These are phyloP conservation scores for Ctenomys sociabilis DNA, from an alignment of 2,113 vertebrate genomes.

Conservation along the genomic window DNA sequence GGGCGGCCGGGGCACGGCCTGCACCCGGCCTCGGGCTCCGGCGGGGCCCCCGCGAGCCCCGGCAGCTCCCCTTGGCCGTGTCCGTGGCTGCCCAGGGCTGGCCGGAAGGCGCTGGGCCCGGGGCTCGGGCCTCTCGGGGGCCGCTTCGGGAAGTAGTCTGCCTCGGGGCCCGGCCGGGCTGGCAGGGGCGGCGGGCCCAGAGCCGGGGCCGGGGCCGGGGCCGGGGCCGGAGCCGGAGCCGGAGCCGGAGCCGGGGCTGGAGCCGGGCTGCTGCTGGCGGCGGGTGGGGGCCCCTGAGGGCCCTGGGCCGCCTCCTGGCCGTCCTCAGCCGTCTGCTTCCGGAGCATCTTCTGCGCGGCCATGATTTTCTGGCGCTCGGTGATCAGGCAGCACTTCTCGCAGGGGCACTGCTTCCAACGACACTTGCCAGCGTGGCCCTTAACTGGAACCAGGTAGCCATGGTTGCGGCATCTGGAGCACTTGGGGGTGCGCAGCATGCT, in stretches of 20 bases:
- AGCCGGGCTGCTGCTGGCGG: accelerated
- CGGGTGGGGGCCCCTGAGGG: neutral
- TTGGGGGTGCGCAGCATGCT: conserved; percentile 86
- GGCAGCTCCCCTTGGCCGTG: neutral
- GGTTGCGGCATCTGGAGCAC: conserved; percentile 91
- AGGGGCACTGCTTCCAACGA: conserved; percentile 88
- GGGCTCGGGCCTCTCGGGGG: conserved; percentile 5
- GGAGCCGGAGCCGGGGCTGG: too few species aligned
- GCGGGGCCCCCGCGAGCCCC: neutral
- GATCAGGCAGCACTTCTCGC: conserved; percentile 90
- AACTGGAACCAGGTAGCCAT: conserved; percentile 88
- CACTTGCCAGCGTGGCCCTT: conserved; percentile 90
- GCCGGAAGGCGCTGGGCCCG: conserved; percentile 53
- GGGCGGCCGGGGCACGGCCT: neutral
- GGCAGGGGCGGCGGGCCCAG: neutral
- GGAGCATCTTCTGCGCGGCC: conserved; percentile 87
- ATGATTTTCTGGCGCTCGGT: conserved; percentile 89
- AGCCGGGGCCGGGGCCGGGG: too few species aligned
- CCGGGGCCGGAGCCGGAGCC: too few species aligned
- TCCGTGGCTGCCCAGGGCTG: neutral
- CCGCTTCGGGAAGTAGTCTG: neutral
- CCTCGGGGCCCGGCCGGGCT: neutral
- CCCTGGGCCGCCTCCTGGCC: neutral
- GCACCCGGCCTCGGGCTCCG: neutral
- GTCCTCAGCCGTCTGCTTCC: conserved; percentile 73